Evolutionary conservation across 2,888 invertebrate genomes (phyloP), one percentile per base, ranked within the genome.

Genomic region (Drosophila percnosoma): DNA sequence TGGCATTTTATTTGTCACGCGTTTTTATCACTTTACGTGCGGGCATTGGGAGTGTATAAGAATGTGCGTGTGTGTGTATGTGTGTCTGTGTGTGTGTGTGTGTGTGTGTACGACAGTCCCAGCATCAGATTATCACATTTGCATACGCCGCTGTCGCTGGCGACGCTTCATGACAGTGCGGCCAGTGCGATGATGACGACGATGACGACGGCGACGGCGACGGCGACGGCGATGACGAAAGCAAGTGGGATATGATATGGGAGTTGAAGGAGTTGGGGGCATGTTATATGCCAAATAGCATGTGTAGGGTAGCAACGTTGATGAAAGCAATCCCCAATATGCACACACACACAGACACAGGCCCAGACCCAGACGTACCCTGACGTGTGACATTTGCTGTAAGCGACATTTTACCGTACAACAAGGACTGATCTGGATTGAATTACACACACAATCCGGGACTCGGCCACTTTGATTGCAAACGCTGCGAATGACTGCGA

Each of bases 381-480:
- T 88, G 90, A 88, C 78, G 81, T 85, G 88, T 90, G 90, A 86
- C 90, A 85, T 89, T 85, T 88, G 83, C 86, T 80, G 83, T 85
- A 87, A 85, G 90, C 90, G 88, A 88, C 85, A 89, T 83, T 88
- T 83, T 88, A 89, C 80, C 84, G 80, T 76, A 83, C 88, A 89
- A 87, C 63, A 67, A 72, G 74, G 76, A 76, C 90, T 91, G 89
- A 91, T 91, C 88, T 82, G 86, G 83, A 91, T 89, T 89, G 83
- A 91, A 91, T 89, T 91, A 91, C 90, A 89, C 81, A 83, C 86
- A 85, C 84, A 87, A 87, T 87, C 90, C 89, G 82, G 73, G 90
- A 87, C 75, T 84, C 75, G 90, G 90, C 85, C 85, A 89, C 89
- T 87, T 87, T 87, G 87, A 87, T 87, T 87, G 89, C 89, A 80